Conservation (phyloP, 1,140 invertebrate genomes). For the Papilio polytes region DNA sequence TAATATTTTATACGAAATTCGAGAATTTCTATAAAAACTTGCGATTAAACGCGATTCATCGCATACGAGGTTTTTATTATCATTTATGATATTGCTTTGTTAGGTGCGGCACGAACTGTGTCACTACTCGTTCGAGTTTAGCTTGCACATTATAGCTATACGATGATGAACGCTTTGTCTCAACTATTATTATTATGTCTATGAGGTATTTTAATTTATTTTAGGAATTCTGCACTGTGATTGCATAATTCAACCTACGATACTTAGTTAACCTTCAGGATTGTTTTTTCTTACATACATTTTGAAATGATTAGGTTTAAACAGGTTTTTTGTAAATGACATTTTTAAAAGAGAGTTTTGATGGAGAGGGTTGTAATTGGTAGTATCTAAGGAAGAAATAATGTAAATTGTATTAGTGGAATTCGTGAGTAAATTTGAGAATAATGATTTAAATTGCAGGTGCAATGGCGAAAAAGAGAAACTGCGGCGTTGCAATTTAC, state of each 20-base stretch:
- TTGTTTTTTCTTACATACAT: background rate
- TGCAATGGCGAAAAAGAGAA: slow-evolving; percentile 80
- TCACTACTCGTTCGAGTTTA: slow-evolving; percentile 46
- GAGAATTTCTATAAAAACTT: background rate
- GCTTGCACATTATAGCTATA: slow-evolving; percentile 45
- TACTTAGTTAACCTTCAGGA: background rate
- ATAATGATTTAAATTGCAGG: slow-evolving; percentile 77
- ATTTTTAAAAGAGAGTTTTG: background rate
- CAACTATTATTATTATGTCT: slow-evolving; percentile 13
- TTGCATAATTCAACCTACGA: slow-evolving; percentile 52
- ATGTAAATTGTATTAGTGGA: background rate
- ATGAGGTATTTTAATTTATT: slow-evolving; percentile 20
- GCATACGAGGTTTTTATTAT: background rate
- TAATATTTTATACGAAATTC: background rate
- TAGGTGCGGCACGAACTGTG: slow-evolving; percentile 39
- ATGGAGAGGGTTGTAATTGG: too few relatives aligned
- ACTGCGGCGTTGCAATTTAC: slow-evolving; percentile 66
- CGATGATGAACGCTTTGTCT: slow-evolving; percentile 50
- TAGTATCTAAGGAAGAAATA: background rate
- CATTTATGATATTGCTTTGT: slow-evolving; percentile 36
- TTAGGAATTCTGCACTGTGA: slow-evolving; percentile 18
- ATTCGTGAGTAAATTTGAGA: slow-evolving; percentile 64
- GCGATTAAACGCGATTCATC: background rate
- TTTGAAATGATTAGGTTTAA: background rate
- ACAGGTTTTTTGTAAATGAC: background rate